Evolutionary conservation across 2,113 vertebrate species (phyloP).

Genomic region (Atlantisia rogersi): DNA sequence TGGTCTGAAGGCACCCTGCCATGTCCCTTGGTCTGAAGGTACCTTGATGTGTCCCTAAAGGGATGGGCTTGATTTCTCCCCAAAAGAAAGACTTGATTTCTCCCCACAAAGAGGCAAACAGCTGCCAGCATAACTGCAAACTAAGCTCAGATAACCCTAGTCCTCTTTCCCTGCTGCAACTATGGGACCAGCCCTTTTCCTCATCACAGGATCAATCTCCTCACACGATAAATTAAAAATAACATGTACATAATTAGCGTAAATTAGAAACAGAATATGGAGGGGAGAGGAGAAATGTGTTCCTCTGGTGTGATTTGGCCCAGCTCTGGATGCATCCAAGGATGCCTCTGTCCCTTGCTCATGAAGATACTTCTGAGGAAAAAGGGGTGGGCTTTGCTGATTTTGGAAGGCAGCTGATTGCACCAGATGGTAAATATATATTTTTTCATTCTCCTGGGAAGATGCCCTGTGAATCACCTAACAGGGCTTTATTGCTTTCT

Average conservation of each 20-base stretch:
- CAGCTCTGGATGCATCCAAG: background rate
- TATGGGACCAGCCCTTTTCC: background rate
- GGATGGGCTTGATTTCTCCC: background rate
- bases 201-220: background rate
- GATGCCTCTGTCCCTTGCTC: background rate
- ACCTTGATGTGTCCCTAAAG: too few species aligned
- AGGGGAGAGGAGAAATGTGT: background rate
- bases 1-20: background rate
- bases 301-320: background rate
- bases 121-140: fast-evolving
- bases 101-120: background rate
- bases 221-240: background rate
- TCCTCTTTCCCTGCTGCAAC: background rate
- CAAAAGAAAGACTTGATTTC: background rate
- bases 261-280: background rate
- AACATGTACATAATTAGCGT: background rate
- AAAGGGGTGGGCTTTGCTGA: background rate
- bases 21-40: too few species aligned
- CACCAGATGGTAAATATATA: constrained; percentile 34
- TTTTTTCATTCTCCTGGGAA: background rate
- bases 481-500: constrained; percentile 44
- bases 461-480: constrained; percentile 36
- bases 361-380: background rate
- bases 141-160: background rate
- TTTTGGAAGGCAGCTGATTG: background rate